Evolutionary conservation across 1,140 invertebrate species (phyloP).

Genomic region (Mizuhopecten yessoensis): DNA sequence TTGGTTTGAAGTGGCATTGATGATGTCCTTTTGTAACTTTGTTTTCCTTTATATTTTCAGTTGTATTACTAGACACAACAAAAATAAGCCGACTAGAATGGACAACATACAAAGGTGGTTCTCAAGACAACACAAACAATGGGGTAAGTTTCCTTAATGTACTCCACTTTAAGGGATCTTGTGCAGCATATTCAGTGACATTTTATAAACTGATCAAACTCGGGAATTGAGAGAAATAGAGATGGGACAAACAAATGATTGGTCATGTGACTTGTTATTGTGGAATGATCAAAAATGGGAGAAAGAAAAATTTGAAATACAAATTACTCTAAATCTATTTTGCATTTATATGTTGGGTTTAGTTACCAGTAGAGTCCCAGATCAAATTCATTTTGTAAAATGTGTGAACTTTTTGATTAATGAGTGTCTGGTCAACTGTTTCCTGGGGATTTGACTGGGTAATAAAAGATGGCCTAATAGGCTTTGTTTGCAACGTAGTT

Average conservation of each 20-base stretch:
- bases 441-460: not conserved
- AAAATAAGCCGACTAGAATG: not conserved
- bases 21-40: not conserved
- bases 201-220: not conserved
- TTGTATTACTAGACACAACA: conserved; percentile 7
- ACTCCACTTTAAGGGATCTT: too few species aligned
- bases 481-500: not conserved
- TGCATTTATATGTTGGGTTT: not conserved
- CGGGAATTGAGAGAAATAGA: not conserved
- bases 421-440: conserved; percentile 11
- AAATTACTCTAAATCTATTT: conserved; percentile 9
- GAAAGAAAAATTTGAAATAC: conserved; percentile 12
- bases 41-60: not conserved
- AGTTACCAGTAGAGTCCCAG: not conserved
- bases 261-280: not conserved
- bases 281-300: not conserved
- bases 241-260: not conserved
- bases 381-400: conserved; percentile 11
- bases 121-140: not conserved
- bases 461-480: not conserved
- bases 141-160: not conserved
- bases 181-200: too few species aligned
- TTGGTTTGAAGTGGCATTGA: not conserved
- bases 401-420: not conserved
- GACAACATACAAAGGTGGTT: not conserved